Conservation (phyloP, 2,888 invertebrate genomes). For the Caenorhabditis afra region DNA sequence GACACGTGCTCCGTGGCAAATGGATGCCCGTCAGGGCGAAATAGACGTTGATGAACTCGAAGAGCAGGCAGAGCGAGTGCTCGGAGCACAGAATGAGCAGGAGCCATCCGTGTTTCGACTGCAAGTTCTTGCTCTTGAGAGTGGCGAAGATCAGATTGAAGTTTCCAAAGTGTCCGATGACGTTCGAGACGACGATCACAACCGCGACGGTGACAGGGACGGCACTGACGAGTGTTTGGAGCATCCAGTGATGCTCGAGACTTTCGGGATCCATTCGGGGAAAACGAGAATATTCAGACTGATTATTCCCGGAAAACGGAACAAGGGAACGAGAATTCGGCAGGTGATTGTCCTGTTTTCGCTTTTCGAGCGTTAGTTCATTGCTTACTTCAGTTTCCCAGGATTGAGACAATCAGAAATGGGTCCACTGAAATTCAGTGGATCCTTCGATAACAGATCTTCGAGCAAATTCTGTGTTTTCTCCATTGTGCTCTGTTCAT, state of each 20-base stretch:
- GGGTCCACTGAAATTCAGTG: no score
- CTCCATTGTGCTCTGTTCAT: no score
- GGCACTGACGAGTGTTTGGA: background rate
- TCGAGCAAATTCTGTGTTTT: no score
- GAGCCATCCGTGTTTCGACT: slow-evolving; percentile 42
- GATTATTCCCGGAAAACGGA: no score
- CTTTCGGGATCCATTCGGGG: background rate
- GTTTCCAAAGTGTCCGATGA: slow-evolving; percentile 45
- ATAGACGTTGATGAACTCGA: slow-evolving; percentile 44
- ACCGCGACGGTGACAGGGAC: slow-evolving; percentile 25
- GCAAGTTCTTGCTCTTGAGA: slow-evolving; percentile 14
- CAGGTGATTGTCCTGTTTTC: no score
- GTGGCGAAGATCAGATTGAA: slow-evolving; percentile 34
- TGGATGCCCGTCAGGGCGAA: slow-evolving; percentile 31
- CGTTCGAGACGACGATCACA: slow-evolving; percentile 28
- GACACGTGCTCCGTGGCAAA: slow-evolving; percentile 13
- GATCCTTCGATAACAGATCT: no score
- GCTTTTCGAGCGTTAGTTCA: no score
- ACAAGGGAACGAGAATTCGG: no score
- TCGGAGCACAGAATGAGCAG: slow-evolving; percentile 34
- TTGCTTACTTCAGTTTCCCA: no score
- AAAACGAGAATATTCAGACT: no score
- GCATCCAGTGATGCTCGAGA: slow-evolving; percentile 7
- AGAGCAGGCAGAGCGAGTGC: slow-evolving; percentile 37
- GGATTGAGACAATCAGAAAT: no score